Percentiles rank a stretch among this genome's conserved stretches.
phyloP scores from a whole-genome alignment of 1,140 invertebrate species.

The Drosophila sulfurigaster region DNA sequence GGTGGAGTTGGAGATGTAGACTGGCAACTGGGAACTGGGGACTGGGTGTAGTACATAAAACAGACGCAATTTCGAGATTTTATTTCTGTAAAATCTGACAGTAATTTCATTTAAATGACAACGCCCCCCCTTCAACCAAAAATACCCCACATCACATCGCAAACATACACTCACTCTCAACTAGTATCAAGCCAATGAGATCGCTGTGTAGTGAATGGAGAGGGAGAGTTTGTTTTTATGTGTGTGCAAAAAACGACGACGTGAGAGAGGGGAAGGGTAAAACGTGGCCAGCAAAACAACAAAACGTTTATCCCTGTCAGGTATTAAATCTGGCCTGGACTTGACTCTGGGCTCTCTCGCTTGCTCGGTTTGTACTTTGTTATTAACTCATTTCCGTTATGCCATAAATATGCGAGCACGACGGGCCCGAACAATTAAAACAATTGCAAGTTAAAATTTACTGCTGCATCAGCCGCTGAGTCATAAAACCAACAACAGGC shows the following conservation, averaged over 20 bases:
- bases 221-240: neutral
- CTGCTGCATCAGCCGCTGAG: constrained; percentile 73
- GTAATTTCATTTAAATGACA: constrained; percentile 83
- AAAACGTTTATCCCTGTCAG: constrained; percentile 80
- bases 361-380: constrained; percentile 67
- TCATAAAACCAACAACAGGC: constrained; percentile 77
- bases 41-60: constrained; percentile 69
- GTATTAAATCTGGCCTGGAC: constrained; percentile 69
- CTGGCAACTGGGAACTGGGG: neutral
- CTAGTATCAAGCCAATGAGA: constrained; percentile 35
- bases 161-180: constrained; percentile 13
- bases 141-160: constrained; percentile 17
- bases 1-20: neutral
- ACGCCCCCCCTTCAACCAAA: constrained; percentile 28
- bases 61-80: constrained; percentile 76
- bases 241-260: constrained; percentile 2
- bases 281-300: constrained; percentile 33
- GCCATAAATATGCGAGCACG: constrained; percentile 80
- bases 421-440: constrained; percentile 75
- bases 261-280: constrained; percentile 14
- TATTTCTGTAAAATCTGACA: constrained; percentile 81
- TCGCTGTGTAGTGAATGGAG: constrained; percentile 3
- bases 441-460: constrained; percentile 81
- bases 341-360: constrained; percentile 27
- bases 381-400: constrained; percentile 82